Percentiles rank a stretch among this genome's conserved stretches.
Evolutionary conservation across 2,113 vertebrate genomes (phyloP).

Genomic region (Rhynchomys soricoides): DNA sequence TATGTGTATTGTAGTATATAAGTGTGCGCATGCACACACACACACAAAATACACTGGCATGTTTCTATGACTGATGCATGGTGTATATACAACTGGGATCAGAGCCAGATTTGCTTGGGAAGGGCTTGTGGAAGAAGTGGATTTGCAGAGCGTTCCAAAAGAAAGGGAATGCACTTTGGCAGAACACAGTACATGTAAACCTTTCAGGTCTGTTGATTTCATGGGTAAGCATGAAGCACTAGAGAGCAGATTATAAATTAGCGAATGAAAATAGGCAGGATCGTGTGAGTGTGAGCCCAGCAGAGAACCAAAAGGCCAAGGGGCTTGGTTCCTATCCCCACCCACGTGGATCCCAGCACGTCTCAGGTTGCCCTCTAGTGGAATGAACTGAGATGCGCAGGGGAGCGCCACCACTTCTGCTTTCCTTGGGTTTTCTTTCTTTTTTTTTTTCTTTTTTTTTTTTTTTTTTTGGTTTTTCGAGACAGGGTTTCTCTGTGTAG

Average conservation of each 20-base stretch:
- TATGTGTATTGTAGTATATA: neutral
- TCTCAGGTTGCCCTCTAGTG: slow-evolving; percentile 64
- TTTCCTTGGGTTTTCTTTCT: neutral
- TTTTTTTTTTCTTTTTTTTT: too few species aligned
- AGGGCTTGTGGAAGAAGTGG: slow-evolving; percentile 36
- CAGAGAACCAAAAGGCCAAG: neutral
- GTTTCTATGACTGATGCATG: neutral
- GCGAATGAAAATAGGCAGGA: slow-evolving; percentile 20
- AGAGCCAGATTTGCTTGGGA: slow-evolving; percentile 25
- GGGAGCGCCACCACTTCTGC: neutral
- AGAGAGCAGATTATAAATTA: slow-evolving; percentile 32
- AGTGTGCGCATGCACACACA: neutral
- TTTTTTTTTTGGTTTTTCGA: too few species aligned
- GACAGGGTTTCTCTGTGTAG: too few species aligned
- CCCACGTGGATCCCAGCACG: neutral
- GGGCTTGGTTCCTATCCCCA: neutral
- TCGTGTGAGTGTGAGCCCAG: neutral
- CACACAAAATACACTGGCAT: neutral
- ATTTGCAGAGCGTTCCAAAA: slow-evolving; percentile 3
- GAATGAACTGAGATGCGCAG: neutral
- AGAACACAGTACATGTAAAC: neutral
- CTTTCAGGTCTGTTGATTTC: neutral
- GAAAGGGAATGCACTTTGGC: neutral
- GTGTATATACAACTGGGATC: neutral
- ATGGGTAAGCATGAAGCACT: neutral